Conservation (phyloP, 2,888 invertebrate species). For the Lumbricus terrestris region DNA sequence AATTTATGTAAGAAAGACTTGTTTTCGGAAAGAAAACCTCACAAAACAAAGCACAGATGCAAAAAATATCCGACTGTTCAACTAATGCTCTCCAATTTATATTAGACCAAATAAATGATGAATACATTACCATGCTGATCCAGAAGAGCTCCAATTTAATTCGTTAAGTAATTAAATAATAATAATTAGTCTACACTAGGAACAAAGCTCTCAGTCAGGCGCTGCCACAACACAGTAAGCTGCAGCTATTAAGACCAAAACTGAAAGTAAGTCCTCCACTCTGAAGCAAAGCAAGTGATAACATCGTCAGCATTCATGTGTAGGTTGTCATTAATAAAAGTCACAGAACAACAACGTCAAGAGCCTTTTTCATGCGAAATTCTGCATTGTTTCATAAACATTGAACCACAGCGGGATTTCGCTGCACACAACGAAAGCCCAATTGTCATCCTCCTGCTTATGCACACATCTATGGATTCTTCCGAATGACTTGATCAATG, state of each 20-base stretch:
- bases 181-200: neutral
- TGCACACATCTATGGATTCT: neutral
- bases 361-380: neutral
- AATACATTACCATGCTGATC: neutral
- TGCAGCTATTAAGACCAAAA: neutral
- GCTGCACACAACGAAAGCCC: neutral
- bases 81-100: neutral
- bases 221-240: neutral
- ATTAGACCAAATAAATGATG: neutral
- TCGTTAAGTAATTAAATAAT: neutral
- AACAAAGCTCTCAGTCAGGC: neutral
- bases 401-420: neutral
- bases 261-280: neutral
- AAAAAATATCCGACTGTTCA: neutral
- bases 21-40: neutral
- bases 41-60: neutral
- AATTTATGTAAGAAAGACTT: neutral
- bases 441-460: neutral
- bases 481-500: slow-evolving; percentile 14
- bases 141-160: neutral
- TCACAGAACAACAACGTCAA: slow-evolving; percentile 3
- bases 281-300: neutral
- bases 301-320: neutral
- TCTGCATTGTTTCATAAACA: neutral
- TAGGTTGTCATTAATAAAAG: neutral